Conservation (phyloP, 2,797 vertebrate genomes). For the Euthynnus affinis region DNA sequence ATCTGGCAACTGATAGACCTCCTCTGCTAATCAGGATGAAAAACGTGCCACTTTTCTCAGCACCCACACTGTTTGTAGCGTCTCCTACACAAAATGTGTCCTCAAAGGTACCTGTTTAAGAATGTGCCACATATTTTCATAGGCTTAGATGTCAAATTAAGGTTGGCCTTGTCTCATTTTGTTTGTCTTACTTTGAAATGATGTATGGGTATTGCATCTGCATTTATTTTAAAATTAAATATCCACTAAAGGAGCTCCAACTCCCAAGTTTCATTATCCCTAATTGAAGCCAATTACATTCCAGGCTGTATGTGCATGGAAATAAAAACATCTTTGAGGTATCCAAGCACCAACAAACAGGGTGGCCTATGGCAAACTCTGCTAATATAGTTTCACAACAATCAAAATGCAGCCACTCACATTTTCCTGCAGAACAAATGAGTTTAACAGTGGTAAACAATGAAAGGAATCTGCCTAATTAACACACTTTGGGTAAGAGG, state of each 20-base stretch:
- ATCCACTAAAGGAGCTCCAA: conserved; percentile 1
- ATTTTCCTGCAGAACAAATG: conserved; percentile 4
- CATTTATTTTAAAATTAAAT: conserved; percentile 24
- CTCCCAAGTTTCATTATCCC: conserved; percentile 23
- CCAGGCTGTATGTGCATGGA: background rate
- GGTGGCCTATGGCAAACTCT: background rate
- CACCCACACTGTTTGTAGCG: background rate
- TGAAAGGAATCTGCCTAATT: background rate
- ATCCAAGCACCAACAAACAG: conserved; percentile 14
- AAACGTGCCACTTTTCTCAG: conserved; percentile 32
- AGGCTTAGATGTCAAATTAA: background rate
- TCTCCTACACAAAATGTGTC: background rate
- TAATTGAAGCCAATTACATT: conserved; percentile 34
- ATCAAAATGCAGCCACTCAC: conserved; percentile 2
- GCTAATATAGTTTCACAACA: background rate
- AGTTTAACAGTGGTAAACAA: background rate
- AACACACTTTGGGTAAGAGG: background rate
- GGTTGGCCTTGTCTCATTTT: background rate
- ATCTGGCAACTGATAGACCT: conserved; percentile 50
- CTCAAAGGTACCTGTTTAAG: conserved; percentile 2
- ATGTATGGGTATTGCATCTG: background rate
- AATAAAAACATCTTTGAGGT: conserved; percentile 16
- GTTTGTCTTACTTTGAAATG: conserved; percentile 16
- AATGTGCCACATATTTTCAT: background rate
- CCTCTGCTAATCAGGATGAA: conserved; percentile 53